Conservation (phyloP, 2,797 vertebrate species). For the Cygnus olor region DNA sequence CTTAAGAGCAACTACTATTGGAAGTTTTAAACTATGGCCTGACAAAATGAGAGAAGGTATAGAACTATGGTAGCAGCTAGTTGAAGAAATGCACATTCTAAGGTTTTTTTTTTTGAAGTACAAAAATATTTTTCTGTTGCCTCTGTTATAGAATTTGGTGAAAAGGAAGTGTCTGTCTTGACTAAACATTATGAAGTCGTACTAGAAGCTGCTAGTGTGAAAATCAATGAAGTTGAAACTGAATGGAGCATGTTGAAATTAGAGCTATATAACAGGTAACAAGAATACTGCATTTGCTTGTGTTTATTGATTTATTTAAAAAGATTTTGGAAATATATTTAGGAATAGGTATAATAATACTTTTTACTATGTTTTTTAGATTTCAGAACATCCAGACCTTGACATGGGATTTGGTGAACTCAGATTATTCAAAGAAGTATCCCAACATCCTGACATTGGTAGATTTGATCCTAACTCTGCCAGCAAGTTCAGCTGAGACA, state of each 20-base stretch:
- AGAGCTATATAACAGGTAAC: slow-evolving; percentile 69
- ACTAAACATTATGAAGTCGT: slow-evolving; percentile 59
- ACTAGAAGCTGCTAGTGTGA: slow-evolving; percentile 66
- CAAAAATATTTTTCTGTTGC: neutral
- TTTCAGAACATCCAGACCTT: slow-evolving; percentile 68
- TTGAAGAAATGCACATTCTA: neutral
- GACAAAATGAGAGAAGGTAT: slow-evolving; percentile 68
- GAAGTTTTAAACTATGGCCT: slow-evolving; percentile 75
- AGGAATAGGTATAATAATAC: neutral
- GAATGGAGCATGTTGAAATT: slow-evolving; percentile 73
- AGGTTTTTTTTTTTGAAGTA: neutral
- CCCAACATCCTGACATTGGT: slow-evolving; percentile 70
- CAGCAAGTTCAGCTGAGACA: slow-evolving; percentile 68
- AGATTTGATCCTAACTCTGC: slow-evolving; percentile 69
- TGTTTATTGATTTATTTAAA: neutral
- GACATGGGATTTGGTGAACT: slow-evolving; percentile 73
- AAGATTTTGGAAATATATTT: neutral
- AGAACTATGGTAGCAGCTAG: neutral
- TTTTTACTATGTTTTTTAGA: slow-evolving; percentile 45
- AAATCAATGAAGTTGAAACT: slow-evolving; percentile 46
- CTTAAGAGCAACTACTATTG: slow-evolving; percentile 61
- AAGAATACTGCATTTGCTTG: neutral
- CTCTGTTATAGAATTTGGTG: slow-evolving; percentile 66
- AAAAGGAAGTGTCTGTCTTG: slow-evolving; percentile 66
- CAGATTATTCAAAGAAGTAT: slow-evolving; percentile 69